These are phyloP conservation scores for Borostomias antarcticus DNA, from an alignment of 2,797 vertebrate genomes.

Conservation along the genomic window DNA sequence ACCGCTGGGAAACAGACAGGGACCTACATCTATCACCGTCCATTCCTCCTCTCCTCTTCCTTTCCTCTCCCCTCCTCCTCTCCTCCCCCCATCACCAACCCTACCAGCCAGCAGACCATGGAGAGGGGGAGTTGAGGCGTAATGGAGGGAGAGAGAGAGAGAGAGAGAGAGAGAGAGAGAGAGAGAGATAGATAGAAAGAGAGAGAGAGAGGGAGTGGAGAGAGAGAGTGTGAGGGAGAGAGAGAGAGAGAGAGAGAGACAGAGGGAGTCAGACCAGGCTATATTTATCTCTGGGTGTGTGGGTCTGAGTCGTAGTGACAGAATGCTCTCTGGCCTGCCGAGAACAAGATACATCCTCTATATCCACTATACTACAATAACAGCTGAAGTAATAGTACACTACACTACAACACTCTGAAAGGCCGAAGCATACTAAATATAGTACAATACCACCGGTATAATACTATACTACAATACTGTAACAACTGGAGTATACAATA, in stretches of 20 bases:
- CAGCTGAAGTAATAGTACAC: too few relatives aligned
- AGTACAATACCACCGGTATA: too few relatives aligned
- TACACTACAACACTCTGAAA: too few relatives aligned
- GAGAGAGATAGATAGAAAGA: background rate
- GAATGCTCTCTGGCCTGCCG: background rate
- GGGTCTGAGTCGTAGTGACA: background rate
- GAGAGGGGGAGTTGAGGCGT: background rate
- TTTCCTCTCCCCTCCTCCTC: background rate
- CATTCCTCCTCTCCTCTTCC: background rate
- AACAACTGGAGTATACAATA: too few relatives aligned
- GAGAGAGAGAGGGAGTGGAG: background rate
- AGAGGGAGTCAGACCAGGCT: background rate
- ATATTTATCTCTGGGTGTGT: background rate
- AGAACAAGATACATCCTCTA: too few relatives aligned
- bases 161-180: background rate
- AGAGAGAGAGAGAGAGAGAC: background rate
- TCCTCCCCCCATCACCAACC: background rate
- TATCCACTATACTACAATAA: background rate
- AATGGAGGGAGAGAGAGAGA: background rate
- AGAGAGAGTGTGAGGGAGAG: background rate
- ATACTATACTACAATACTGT: too few relatives aligned
- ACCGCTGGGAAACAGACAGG: too few relatives aligned
- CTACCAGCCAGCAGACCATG: background rate
- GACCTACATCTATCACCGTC: background rate
- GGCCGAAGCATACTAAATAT: too few relatives aligned